Percentiles rank a stretch among this genome's conserved stretches.
Evolutionary conservation across 1,140 invertebrate genomes (phyloP).

Genomic region (Drosophila watanabei): DNA sequence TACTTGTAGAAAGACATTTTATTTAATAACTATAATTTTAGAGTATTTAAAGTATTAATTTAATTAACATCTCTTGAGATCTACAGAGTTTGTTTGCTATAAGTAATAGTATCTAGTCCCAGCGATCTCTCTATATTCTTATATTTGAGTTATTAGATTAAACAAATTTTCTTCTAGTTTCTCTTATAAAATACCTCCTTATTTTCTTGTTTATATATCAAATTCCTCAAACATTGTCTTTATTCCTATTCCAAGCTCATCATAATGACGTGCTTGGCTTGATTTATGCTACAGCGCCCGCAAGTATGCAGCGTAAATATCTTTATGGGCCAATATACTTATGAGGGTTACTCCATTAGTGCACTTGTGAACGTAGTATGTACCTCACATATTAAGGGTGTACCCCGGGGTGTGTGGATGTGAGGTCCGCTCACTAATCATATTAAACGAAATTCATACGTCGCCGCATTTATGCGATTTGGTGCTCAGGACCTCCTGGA

Average conservation of each 20-base stretch:
- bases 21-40: not conserved
- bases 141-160: not conserved
- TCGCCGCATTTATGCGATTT: conserved; percentile 81
- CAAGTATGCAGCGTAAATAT: conserved; percentile 80
- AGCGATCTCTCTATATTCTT: not conserved
- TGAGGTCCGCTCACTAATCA: conserved; percentile 68
- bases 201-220: not conserved
- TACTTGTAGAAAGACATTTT: not conserved
- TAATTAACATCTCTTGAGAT: not conserved
- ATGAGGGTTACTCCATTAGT: conserved; percentile 47
- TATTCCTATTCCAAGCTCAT: conserved; percentile 15
- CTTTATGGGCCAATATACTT: conserved; percentile 69
- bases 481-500: conserved; percentile 38
- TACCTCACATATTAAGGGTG: conserved; percentile 34
- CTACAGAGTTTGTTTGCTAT: not conserved
- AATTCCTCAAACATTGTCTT: conserved; percentile 17
- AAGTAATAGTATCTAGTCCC: too few species aligned
- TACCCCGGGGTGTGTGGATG: conserved; percentile 8
- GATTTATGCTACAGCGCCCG: conserved; percentile 75
- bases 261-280: conserved; percentile 58
- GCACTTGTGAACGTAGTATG: conserved; percentile 63
- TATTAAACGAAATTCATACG: conserved; percentile 84
- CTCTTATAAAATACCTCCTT: too few species aligned
- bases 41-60: not conserved
- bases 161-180: not conserved